These are phyloP conservation scores for Drosophila lini DNA, from an alignment of 1,140 invertebrate genomes.

Conservation along the genomic window DNA sequence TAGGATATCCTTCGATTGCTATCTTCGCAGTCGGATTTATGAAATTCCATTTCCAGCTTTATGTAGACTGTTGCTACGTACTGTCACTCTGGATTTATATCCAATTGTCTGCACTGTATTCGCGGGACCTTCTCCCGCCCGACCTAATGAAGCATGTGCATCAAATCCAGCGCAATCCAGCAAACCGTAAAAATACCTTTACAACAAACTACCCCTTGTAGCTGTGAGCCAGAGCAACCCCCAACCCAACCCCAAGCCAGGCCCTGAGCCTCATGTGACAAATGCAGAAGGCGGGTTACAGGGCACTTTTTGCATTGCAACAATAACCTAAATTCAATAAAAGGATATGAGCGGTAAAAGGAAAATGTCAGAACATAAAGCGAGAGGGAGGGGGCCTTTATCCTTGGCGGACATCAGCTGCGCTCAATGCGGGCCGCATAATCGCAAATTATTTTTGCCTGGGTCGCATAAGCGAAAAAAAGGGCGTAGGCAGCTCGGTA, in stretches of 20 bases:
- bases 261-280: conserved; percentile 44
- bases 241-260: conserved; percentile 8
- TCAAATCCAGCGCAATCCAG: conserved; percentile 58
- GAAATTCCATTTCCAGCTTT: conserved; percentile 18
- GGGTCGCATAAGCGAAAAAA: conserved; percentile 26
- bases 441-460: conserved; percentile 70
- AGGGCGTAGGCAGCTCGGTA: conserved; percentile 36
- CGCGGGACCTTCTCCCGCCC: conserved; percentile 13
- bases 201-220: conserved; percentile 55
- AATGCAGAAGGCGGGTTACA: conserved; percentile 55
- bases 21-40: conserved; percentile 18
- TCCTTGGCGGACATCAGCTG: conserved; percentile 66
- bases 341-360: conserved; percentile 58
- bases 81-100: conserved; percentile 42
- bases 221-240: conserved; percentile 4
- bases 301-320: conserved; percentile 56
- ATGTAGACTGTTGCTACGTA: neutral
- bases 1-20: neutral
- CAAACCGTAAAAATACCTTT: conserved; percentile 69
- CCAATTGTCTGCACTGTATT: conserved; percentile 17
- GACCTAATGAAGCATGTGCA: conserved; percentile 67
- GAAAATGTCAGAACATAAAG: conserved; percentile 43
- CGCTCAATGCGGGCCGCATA: conserved; percentile 63
- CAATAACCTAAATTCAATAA: conserved; percentile 75
- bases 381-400: conserved; percentile 29